Conservation (phyloP, 2,797 vertebrate genomes). For the Oreortyx pictus region DNA sequence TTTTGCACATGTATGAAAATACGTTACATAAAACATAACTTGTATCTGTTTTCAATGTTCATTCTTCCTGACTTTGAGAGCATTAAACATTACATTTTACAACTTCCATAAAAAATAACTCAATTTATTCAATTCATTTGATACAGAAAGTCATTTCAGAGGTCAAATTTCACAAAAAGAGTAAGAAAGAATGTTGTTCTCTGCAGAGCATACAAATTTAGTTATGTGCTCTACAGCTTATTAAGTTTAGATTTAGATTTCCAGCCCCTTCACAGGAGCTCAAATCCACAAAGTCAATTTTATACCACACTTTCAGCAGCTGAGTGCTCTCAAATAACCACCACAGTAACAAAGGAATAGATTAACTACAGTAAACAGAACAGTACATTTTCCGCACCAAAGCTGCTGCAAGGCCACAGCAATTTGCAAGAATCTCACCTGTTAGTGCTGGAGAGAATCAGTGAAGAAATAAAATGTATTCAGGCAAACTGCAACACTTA, state of each 20-base stretch:
- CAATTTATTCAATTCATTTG: not conserved
- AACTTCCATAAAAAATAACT: not conserved
- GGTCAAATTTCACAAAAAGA: not conserved
- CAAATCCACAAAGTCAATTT: not conserved
- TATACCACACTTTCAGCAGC: not conserved
- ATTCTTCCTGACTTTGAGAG: not conserved
- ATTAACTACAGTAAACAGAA: not conserved
- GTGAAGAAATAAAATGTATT: not conserved
- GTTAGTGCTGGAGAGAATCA: not conserved
- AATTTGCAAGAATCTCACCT: not conserved
- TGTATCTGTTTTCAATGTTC: not conserved
- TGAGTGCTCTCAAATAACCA: not conserved
- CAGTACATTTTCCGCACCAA: not conserved
- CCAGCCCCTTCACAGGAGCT: not conserved
- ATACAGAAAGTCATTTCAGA: not conserved
- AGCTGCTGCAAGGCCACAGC: not conserved
- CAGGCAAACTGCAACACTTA: slow-evolving; percentile 63
- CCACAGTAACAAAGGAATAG: not conserved
- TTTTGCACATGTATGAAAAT: not conserved
- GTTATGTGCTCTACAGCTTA: not conserved
- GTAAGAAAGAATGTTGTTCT: not conserved
- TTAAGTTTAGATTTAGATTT: not conserved
- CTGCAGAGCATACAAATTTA: not conserved
- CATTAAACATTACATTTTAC: not conserved
- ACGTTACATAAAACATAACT: not conserved